A percentile compares a stretch with the other conserved stretches of the same genome.
Conservation (phyloP, 2,888 invertebrate genomes). For the Drosophila lutescens region DNA sequence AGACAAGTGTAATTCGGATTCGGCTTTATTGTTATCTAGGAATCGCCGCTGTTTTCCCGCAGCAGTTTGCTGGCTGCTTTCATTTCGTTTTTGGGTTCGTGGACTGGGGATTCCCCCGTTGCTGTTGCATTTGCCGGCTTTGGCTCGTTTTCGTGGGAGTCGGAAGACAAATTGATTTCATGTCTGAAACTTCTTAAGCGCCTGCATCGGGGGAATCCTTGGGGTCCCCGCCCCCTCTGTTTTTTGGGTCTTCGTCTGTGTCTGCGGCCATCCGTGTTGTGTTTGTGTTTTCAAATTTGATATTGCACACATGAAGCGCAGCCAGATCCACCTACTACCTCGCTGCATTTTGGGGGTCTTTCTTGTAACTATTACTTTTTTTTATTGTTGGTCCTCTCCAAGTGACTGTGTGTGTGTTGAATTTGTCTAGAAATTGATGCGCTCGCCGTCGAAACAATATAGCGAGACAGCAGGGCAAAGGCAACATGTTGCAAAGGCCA, state of each 20-base stretch:
- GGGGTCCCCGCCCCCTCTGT: slow-evolving; percentile 14
- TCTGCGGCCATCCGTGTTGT: slow-evolving; percentile 22
- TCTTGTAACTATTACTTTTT: background rate
- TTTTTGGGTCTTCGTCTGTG: slow-evolving; percentile 21
- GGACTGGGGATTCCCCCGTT: slow-evolving; percentile 13
- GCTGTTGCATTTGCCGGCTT: slow-evolving; percentile 37
- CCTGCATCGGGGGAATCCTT: slow-evolving; percentile 71
- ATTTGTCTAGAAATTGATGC: slow-evolving; percentile 76
- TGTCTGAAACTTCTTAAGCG: slow-evolving; percentile 80
- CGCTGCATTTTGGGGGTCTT: slow-evolving; percentile 9
- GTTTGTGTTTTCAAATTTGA: slow-evolving; percentile 56
- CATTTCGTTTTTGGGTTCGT: slow-evolving; percentile 16
- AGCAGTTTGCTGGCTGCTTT: slow-evolving; percentile 17
- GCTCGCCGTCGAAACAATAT: slow-evolving; percentile 66
- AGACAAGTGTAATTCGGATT: slow-evolving; percentile 2
- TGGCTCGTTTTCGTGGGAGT: slow-evolving; percentile 72
- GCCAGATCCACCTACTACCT: slow-evolving; percentile 7
- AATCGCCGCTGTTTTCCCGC: slow-evolving; percentile 14
- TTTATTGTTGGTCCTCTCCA: slow-evolving; percentile 20
- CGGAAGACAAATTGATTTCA: slow-evolving; percentile 82
- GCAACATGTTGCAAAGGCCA: slow-evolving; percentile 69
- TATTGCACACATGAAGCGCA: slow-evolving; percentile 61
- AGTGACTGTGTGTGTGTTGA: slow-evolving; percentile 38
- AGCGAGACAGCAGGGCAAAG: slow-evolving; percentile 59
- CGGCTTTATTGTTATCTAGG: background rate